Evolutionary conservation across 2,888 invertebrate species (phyloP), one percentile per base, ranked within the genome.

Genomic region (Scaptomyza parva): DNA sequence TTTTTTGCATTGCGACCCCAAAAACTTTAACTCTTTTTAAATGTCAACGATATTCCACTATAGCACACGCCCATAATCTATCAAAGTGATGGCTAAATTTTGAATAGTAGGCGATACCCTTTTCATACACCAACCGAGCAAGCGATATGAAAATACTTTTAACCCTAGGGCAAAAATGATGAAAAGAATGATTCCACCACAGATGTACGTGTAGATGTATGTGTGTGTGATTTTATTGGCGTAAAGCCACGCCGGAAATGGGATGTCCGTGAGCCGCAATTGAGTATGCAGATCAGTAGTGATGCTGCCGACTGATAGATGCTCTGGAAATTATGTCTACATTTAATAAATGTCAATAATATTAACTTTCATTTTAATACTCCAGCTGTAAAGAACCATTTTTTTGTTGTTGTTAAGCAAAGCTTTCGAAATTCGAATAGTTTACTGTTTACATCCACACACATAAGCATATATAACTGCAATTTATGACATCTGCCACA

Each of bases 401-500:
- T n/a, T n/a, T 26, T 8, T 26, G 26, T 2, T 26, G 8, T 9
- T 5, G 8, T 28, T 28, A 28, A 20, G 47, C 28, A 22, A 3
- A n/a, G 47, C 18, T 47, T 47, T 47, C 9, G 9, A 47, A 48
- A 43, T 17, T 8, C 4, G 52, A 48, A 43, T 70, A 22, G 45
- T 35, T 57, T 41, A 52, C 11, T 47, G 3, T n/a, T n/a, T 4
- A 47, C 11, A 9, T 8, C 22, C 22, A 14, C 12, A 17, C 12
- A 20, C 5, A 11, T 3, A 12, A 6, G 17, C 3, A 3, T 20
- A 50, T 48, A 18, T 48, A 60, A 72, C 28, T 72, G 60, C 78
- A 78, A 61, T 73, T 77, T 73, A 77, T 73, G 74, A 57, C 78
- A 77, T 66, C 67, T 73, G 78, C 78, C 78, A 77, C 78, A 57